Percentiles rank a stretch among this genome's conserved stretches.
phyloP scores from a whole-genome alignment of 2,113 vertebrate genomes.

The Catagonus wagneri region DNA sequence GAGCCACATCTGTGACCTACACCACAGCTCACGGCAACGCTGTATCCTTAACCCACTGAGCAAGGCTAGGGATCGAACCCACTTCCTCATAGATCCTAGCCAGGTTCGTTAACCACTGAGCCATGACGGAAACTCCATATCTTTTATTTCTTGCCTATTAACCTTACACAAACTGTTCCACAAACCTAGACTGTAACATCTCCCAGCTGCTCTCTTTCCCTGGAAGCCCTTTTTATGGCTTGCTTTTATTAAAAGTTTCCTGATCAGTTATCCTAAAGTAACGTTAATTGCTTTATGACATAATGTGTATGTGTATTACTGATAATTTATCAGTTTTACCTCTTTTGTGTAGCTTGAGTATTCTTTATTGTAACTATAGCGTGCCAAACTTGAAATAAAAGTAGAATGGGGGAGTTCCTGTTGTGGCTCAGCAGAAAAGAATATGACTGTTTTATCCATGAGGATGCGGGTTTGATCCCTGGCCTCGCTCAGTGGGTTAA shows the following conservation, averaged over 20 bases:
- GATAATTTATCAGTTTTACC: slow-evolving; percentile 34
- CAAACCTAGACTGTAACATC: not conserved
- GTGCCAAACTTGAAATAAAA: not conserved
- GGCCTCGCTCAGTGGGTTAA: no score
- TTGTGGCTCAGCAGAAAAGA: no score
- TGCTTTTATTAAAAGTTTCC: slow-evolving; percentile 48
- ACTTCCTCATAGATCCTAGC: no score
- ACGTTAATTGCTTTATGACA: slow-evolving; percentile 57
- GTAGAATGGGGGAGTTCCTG: not conserved
- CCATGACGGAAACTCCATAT: no score
- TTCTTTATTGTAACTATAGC: slow-evolving; percentile 26
- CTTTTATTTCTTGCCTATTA: not conserved
- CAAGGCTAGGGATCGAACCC: no score
- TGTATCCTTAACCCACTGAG: no score
- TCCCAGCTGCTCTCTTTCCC: not conserved
- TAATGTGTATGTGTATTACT: not conserved
- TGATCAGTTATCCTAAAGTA: slow-evolving; percentile 40
- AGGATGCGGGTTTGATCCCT: no score
- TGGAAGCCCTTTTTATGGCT: slow-evolving; percentile 22
- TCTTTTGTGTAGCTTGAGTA: slow-evolving; percentile 2
- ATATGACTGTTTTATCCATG: no score
- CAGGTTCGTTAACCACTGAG: no score
- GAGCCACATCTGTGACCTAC: no score
- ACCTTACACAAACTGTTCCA: not conserved
- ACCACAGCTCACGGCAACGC: no score